Evolutionary conservation across 2,797 vertebrate genomes (phyloP).

Genomic region (Sternotherus odoratus): DNA sequence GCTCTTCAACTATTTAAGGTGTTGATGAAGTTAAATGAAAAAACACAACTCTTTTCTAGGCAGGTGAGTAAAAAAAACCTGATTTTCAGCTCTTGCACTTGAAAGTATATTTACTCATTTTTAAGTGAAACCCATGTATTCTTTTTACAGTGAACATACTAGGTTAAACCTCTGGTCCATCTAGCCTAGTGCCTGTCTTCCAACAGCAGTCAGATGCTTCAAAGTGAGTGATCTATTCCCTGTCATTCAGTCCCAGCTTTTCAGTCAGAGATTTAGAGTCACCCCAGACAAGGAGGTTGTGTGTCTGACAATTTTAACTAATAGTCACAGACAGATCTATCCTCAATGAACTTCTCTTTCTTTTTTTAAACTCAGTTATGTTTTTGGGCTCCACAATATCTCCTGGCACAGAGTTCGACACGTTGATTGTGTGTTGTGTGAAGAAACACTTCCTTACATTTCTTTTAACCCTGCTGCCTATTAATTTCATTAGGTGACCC

Average conservation of each 20-base stretch:
- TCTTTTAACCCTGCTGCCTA: neutral
- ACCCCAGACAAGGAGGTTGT: neutral
- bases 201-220: neutral
- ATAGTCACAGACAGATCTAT: neutral
- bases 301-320: neutral
- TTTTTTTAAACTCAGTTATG: neutral
- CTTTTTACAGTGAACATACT: neutral
- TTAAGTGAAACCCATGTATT: neutral
- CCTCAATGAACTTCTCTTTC: neutral
- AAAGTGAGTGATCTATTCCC: neutral
- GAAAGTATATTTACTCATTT: neutral
- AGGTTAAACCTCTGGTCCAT: neutral
- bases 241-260: neutral
- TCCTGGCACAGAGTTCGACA: neutral
- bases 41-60: neutral
- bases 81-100: neutral
- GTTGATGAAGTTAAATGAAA: neutral
- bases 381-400: neutral
- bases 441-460: neutral
- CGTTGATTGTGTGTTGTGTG: neutral
- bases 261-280: neutral
- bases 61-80: neutral
- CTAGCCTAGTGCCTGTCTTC: neutral
- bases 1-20: neutral
- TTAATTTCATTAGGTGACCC: neutral